Base-by-base conservation (phyloP, 2,888 invertebrate species). In the Fissipunctia ypsillon region DNA sequence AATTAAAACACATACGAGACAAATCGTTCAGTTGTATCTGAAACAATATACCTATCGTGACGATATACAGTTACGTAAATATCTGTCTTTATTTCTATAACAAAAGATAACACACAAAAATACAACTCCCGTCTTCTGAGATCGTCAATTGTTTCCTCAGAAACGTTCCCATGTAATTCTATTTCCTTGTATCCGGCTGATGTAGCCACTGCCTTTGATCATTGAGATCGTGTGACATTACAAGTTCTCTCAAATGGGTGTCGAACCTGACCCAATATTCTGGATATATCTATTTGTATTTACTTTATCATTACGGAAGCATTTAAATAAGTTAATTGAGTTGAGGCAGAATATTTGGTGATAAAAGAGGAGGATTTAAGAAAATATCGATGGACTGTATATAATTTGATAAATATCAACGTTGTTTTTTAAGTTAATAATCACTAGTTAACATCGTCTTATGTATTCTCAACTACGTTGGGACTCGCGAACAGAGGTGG, bases 31-130 rank as follows among this genome's bases (percentile, higher is more conserved):
- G 52, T 52, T 2, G 25, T 12, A 57, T 31, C 5, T 5, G 12
- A 56, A 31, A 56, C 31, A 12, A 6, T 31, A 19, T 31, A 64
- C 0, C 10, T 10, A 10, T 31, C n/a, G n/a, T 31, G 50, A n/a
- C n/a, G 64, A 19, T 25, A 28, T 19, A 43, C 16, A 66, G 43
- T n/a, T 43, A 52, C 35, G 52, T 43, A 28, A 25, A 43, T 64
- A 31, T n/a, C 35, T 12, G 19, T 25, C 28, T 61, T 9, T 38
- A 43, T 73, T 54, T 43, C 7, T 28, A 22, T 28, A 54, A 78
- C 75, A 78, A 71, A 79, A 71, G 59, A 60, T 59, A 54, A 77
- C 77, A 38, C 3, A 12, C 70, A 71, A 78, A 72, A 79, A 71
- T 71, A 71, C 38, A 59, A 14, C 2, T n/a, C 35, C 48, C 19